Conservation (phyloP, 2,888 invertebrate species). For the Augochlorella aurata region DNA sequence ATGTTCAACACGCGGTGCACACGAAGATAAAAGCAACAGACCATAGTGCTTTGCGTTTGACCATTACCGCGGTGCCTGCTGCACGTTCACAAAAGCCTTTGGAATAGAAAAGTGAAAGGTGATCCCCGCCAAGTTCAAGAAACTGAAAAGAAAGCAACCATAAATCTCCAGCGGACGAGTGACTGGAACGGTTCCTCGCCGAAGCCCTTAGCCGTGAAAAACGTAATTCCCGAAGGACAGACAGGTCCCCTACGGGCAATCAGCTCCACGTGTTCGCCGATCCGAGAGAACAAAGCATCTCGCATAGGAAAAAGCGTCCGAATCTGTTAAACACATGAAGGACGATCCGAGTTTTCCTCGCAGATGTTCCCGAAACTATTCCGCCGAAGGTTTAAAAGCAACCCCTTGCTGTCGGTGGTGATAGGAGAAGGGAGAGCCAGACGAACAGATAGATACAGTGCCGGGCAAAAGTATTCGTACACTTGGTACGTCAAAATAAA, state of each 20-base stretch:
- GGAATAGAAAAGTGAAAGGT: not conserved
- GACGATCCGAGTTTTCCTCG: not conserved
- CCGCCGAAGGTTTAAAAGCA: not conserved
- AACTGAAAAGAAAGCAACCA: not conserved
- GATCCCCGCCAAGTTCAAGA: not conserved
- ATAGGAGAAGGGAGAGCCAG: too few species aligned
- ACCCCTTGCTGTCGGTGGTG: not conserved
- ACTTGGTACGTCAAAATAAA: too few species aligned
- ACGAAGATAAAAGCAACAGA: too few species aligned
- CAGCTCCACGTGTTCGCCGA: not conserved
- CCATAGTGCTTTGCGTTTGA: too few species aligned
- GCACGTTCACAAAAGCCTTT: not conserved
- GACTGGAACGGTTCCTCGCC: not conserved
- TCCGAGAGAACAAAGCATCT: not conserved
- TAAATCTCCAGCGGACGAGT: not conserved
- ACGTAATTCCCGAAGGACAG: not conserved
- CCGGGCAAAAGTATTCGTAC: too few species aligned
- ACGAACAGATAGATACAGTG: too few species aligned
- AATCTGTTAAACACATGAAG: slow-evolving; percentile 3
- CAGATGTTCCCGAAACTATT: slow-evolving; percentile 4
- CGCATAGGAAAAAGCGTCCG: not conserved
- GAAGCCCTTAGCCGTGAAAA: not conserved
- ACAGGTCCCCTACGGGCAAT: not conserved
- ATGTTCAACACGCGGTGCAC: too few species aligned
- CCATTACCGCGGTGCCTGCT: too few species aligned